These are phyloP conservation scores for Epicampocera succincta DNA, from an alignment of 2,888 invertebrate species.

Conservation along the genomic window DNA sequence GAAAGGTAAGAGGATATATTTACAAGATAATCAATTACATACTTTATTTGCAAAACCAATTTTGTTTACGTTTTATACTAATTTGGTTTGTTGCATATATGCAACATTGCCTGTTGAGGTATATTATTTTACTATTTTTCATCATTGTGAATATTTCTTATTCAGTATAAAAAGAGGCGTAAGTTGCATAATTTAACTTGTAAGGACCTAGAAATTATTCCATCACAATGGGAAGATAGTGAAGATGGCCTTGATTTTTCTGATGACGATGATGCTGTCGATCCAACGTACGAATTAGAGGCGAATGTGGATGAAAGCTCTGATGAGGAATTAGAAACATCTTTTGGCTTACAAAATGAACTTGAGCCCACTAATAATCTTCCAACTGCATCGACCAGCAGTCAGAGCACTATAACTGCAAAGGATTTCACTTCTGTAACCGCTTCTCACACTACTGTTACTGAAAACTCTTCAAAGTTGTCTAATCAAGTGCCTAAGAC, in stretches of 20 bases:
- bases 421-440: neutral
- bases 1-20: too few relatives aligned
- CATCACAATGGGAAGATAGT: slow-evolving; percentile 16
- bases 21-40: too few relatives aligned
- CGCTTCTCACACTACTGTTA: neutral
- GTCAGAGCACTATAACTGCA: slow-evolving; percentile 23
- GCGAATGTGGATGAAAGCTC: slow-evolving; percentile 16
- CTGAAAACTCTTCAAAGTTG: slow-evolving; percentile 3
- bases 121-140: slow-evolving; percentile 1
- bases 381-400: neutral
- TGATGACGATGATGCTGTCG: slow-evolving; percentile 2
- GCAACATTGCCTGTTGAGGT: slow-evolving; percentile 5
- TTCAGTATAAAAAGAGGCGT: slow-evolving; percentile 16
- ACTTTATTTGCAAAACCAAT: too few relatives aligned
- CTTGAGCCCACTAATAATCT: slow-evolving; percentile 1
- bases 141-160: slow-evolving; percentile 11
- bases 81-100: neutral
- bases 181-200: slow-evolving; percentile 12
- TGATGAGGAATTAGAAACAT: slow-evolving; percentile 11
- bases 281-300: neutral
- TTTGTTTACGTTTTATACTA: too few relatives aligned
- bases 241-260: slow-evolving; percentile 23
- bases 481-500: slow-evolving; percentile 11
- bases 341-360: slow-evolving; percentile 10
- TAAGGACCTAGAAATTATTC: slow-evolving; percentile 14